Conservation (phyloP, 92 coral and sea anemone genomes). For the Scolanthus callimorphus region DNA sequence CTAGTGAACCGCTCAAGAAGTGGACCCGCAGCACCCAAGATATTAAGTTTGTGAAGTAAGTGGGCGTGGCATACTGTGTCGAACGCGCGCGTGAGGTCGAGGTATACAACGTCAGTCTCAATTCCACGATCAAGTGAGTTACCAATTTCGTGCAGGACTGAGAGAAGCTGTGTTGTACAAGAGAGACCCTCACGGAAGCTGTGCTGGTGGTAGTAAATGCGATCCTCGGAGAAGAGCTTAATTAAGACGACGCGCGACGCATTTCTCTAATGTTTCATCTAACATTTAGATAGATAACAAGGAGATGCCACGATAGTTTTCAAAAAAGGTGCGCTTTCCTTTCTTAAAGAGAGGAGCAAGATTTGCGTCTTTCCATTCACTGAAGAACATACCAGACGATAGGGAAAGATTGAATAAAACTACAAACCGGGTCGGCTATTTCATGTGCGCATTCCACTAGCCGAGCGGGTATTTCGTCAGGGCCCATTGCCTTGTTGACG, state of each 20-base stretch:
- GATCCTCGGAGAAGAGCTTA: slow-evolving; percentile 1
- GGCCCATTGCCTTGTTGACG: slow-evolving; percentile 6
- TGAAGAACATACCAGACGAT: slow-evolving; percentile 5
- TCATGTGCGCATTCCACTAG: slow-evolving; percentile 21
- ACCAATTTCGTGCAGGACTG: slow-evolving; percentile 33
- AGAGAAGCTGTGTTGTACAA: slow-evolving; percentile 43
- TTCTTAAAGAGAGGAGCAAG: slow-evolving; percentile 21
- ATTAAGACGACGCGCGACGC: slow-evolving; percentile 1
- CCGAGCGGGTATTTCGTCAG: slow-evolving; percentile 15
- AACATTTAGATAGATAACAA: slow-evolving; percentile 29
- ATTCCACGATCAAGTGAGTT: slow-evolving; percentile 26
- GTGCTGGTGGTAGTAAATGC: slow-evolving; percentile 17
- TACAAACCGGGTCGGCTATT: background rate
- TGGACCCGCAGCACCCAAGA: slow-evolving; percentile 25
- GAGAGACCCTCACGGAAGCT: slow-evolving; percentile 24
- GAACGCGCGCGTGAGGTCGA: slow-evolving; percentile 53
- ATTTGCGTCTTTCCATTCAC: slow-evolving; percentile 15
- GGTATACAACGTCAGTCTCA: slow-evolving; percentile 36
- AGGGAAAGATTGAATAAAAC: background rate
- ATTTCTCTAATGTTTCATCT: slow-evolving; percentile 24
- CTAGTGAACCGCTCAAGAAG: slow-evolving; percentile 16
- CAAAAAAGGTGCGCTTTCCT: slow-evolving; percentile 12
- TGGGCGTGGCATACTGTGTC: slow-evolving; percentile 23
- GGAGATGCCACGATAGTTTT: slow-evolving; percentile 35
- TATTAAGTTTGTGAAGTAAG: slow-evolving; percentile 21